Evolutionary conservation across 92 coral and sea anemone genomes (phyloP).

Genomic region (Porites evermanni): DNA sequence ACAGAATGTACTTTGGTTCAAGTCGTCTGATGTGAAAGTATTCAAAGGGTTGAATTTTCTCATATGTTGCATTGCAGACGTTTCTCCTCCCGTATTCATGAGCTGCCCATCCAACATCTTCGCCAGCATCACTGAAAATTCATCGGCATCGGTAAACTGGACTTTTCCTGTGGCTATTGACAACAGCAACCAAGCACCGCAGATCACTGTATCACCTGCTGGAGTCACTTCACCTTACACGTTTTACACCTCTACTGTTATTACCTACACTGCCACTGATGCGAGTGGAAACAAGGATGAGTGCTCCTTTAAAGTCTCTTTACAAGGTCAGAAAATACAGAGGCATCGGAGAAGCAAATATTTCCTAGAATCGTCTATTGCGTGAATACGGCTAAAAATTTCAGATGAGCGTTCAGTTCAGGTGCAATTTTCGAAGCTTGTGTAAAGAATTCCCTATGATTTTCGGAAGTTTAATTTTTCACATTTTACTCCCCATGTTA

Average conservation of each 20-base stretch:
- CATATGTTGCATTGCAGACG: not conserved
- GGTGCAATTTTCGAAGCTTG: no score
- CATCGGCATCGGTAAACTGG: conserved; percentile 62
- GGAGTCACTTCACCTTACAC: conserved; percentile 58
- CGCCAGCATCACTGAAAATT: conserved; percentile 32
- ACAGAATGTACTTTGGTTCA: no score
- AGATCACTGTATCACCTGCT: conserved; percentile 37
- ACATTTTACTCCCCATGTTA: no score
- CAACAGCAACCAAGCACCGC: conserved; percentile 43
- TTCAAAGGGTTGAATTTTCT: no score
- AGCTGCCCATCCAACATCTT: conserved; percentile 66
- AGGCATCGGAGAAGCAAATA: no score
- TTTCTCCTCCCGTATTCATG: conserved; percentile 25
- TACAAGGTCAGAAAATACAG: not conserved
- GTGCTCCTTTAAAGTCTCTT: conserved; percentile 40
- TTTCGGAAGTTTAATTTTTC: no score
- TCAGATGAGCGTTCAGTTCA: no score
- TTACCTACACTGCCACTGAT: conserved; percentile 65
- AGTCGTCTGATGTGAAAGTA: no score
- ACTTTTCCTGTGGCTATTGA: conserved; percentile 56
- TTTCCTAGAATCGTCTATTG: no score
- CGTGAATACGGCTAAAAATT: no score
- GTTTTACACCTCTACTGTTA: conserved; percentile 12
- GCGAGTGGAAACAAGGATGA: conserved; percentile 43
- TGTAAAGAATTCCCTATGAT: no score